Base-by-base conservation (phyloP, 30 jellyfish, hydroid and myxozoan species). In the Turritopsis rubra region DNA sequence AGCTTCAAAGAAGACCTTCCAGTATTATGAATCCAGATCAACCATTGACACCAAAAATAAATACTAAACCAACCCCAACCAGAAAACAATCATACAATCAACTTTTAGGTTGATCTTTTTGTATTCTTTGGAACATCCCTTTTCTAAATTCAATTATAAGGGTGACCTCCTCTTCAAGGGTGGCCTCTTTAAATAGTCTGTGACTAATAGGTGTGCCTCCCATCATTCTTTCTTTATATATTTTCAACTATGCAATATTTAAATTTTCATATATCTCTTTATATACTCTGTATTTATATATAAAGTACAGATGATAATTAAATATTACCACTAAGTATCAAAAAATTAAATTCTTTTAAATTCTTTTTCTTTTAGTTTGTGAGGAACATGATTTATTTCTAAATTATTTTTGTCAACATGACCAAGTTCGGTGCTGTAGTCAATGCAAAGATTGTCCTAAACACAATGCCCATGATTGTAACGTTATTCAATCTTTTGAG, bases 381-480 rank as follows among this genome's bases (percentile, higher is more conserved):
- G 86, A 87, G 21, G 89, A 26, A 9, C 96, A 89, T 53, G 87
- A 89, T 0, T 88, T 83, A 79, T 78, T 77, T 83, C 82, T 83
- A 92, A 89, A 66, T 54, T 77, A 83, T 4, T 89, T 80, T 53
- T 89, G 96, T 79, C 92, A 89, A 20, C 81, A 83, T 7, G 92
- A 84, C 65, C 86, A 89, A 41, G 83, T 89, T 60, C 87, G 86
- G n/a, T 78, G 89, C 66, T 89, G 96, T 22, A 52, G 89, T 25
- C 85, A 80, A 26, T 89, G 96, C 72, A 88, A 79, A 80, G 29
- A 86, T 31, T 22, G 66, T 73, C 88, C 88, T 25, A 85, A 72
- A 1, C 96, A 89, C 79, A 72, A 29, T 52, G 92, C 88, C 4
- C 96, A 89, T 75, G 96, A 89, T 82, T 89, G 93, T 65, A 72